Base-by-base conservation (phyloP, 2,797 vertebrate genomes). In the Phoebastria nigripes region DNA sequence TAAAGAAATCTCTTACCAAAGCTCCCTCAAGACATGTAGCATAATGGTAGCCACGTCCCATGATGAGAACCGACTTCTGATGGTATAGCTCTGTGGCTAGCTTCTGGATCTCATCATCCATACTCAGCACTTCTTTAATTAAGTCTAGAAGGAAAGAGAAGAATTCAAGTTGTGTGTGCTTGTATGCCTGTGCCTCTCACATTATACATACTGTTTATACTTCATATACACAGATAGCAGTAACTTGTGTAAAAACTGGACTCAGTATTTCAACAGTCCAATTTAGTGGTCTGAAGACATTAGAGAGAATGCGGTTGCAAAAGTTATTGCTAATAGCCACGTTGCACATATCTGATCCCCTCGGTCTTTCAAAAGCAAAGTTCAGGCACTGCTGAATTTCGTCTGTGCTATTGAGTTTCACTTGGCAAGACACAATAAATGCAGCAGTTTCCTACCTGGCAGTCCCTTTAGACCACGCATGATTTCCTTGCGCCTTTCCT, bases 41-140 rank as follows among this genome's bases (percentile, higher is more conserved):
- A 1, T 99, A 99, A 96, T 99, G 99, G 97, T 99, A 99, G 9
- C 99, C 99, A 89, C 99, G 98, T 41, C 99, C 99, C 99, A 99
- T 99, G 97, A 99, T 99, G 95, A 99, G 98, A 11, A 99, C 99
- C 3, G 99, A 99, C 97, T 99, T 99, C 98, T 99, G 99, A 90
- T 99, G 98, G 98, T 99, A 99, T 10, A 99, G 98, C 96, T 99
- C 99, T 0, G 96, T 97, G 12, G 99, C 99, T 96, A 99, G 88
- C 93, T 99, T 99, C 98, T 99, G 99, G 97, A 99, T 99, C 98
- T 99, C 99, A 80, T 99, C 99, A 77, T 99, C 99, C 98, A 99
- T 98, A 93, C 98, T 98, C 94, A 99, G 98, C 66, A 99, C 99
- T 91, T 99, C 99, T 90, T 99, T 99, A 90, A 99, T 99, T 95